A percentile compares a stretch with the other conserved stretches of the same genome.
These are phyloP conservation scores for Tetrax tetrax DNA, from an alignment of 2,113 vertebrate genomes.

Conservation along the genomic window DNA sequence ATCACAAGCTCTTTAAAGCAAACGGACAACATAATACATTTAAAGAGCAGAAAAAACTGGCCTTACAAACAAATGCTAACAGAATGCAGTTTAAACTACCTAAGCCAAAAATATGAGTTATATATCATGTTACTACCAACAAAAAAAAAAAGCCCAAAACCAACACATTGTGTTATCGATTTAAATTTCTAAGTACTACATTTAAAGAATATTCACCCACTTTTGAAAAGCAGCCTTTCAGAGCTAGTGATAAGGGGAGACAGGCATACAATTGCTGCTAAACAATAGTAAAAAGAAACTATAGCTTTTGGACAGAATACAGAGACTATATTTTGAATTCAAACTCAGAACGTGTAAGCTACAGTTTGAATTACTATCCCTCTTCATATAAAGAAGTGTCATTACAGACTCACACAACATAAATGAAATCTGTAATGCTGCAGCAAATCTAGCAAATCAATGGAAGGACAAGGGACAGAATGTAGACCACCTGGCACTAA, in stretches of 20 bases:
- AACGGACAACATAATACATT: not conserved
- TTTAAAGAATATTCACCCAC: not conserved
- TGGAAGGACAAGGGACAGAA: not conserved
- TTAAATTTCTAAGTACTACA: not conserved
- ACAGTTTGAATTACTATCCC: not conserved
- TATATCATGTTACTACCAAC: not conserved
- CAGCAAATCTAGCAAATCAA: slow-evolving; percentile 32
- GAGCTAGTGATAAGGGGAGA: not conserved
- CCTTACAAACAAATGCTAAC: not conserved
- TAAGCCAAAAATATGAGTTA: not conserved
- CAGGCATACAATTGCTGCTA: slow-evolving; percentile 4
- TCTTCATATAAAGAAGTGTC: not conserved
- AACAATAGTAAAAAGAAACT: slow-evolving; percentile 29
- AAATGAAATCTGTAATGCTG: not conserved
- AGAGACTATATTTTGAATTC: not conserved
- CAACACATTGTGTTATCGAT: no score
- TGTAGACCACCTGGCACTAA: not conserved
- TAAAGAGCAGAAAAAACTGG: not conserved
- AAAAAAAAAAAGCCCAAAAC: no score
- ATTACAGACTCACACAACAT: not conserved
- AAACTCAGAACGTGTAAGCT: not conserved
- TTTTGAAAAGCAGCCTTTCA: slow-evolving; percentile 8
- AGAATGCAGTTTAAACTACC: not conserved
- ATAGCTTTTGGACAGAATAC: not conserved
- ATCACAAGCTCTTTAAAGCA: not conserved